Conservation (phyloP, 2,888 invertebrate species). For the Drosophila gaucha region DNA sequence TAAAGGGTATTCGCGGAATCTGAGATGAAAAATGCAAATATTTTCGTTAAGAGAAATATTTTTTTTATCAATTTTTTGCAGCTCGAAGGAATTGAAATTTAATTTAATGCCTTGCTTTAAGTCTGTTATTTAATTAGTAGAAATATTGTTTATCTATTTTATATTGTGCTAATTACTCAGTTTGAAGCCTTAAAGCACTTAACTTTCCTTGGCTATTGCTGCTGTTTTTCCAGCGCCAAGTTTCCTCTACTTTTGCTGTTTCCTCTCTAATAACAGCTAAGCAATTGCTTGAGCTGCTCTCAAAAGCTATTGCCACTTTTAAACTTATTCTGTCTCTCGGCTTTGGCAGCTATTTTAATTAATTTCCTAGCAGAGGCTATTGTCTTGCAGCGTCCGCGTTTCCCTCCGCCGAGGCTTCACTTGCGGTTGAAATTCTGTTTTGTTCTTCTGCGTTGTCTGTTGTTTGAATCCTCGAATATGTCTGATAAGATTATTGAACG, state of each 20-base stretch:
- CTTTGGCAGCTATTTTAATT: conserved; percentile 58
- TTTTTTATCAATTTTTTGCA: too few relatives aligned
- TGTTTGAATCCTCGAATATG: conserved; percentile 2
- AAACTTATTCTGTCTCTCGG: conserved; percentile 17
- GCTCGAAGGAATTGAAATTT: too few relatives aligned
- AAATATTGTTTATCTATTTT: not conserved
- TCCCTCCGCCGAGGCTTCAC: not conserved
- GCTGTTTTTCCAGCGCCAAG: too few relatives aligned
- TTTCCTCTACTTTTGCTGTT: not conserved
- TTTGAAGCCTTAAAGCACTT: not conserved
- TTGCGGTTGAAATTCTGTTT: not conserved
- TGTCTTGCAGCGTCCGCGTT: not conserved
- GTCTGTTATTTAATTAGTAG: not conserved
- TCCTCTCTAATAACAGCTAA: not conserved
- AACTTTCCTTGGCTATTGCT: not conserved
- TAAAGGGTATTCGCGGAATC: too few relatives aligned
- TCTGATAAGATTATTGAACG: conserved; percentile 29
- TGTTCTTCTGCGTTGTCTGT: not conserved
- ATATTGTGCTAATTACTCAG: not conserved
- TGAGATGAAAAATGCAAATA: too few relatives aligned
- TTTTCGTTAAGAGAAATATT: too few relatives aligned
- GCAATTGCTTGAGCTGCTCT: conserved; percentile 1
- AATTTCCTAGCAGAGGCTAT: conserved; percentile 42
- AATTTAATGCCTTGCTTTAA: not conserved
- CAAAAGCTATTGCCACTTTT: conserved; percentile 19